Percentiles rank a stretch among this genome's conserved stretches.
phyloP scores from a whole-genome alignment of 2,888 invertebrate genomes.

The Clitarchus hookeri region DNA sequence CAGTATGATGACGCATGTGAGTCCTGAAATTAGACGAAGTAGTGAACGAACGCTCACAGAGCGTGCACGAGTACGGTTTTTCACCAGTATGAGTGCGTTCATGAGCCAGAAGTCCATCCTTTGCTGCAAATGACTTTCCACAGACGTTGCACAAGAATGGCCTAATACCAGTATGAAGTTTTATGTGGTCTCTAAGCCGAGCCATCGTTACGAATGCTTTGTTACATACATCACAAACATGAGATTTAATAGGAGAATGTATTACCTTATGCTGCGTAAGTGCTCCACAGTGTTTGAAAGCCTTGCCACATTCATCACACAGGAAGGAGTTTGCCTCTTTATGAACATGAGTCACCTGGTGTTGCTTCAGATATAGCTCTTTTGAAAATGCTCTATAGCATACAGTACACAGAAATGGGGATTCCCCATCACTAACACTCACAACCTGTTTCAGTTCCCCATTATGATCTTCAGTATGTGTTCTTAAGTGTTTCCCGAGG shows the following conservation, averaged over 20 bases:
- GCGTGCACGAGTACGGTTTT: slow-evolving; percentile 26
- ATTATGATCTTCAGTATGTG: not conserved
- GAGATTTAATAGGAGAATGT: slow-evolving; percentile 21
- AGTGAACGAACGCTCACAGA: slow-evolving; percentile 20
- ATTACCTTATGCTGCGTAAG: slow-evolving; percentile 22
- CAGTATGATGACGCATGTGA: slow-evolving; percentile 28
- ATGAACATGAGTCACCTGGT: slow-evolving; percentile 15
- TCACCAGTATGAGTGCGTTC: slow-evolving; percentile 29
- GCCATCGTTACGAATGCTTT: slow-evolving; percentile 21
- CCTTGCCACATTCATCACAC: slow-evolving; percentile 30
- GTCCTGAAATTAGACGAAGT: slow-evolving; percentile 27
- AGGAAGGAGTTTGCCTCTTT: slow-evolving; percentile 16
- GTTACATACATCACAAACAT: slow-evolving; percentile 20
- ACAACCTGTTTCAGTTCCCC: not conserved
- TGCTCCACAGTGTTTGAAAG: slow-evolving; percentile 16
- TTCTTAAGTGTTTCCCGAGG: slow-evolving; percentile 28
- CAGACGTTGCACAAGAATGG: slow-evolving; percentile 29
- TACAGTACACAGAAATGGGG: not conserved
- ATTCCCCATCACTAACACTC: not conserved
- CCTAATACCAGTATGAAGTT: slow-evolving; percentile 20
- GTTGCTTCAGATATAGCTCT: slow-evolving; percentile 29
- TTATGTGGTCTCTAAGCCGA: slow-evolving; percentile 22
- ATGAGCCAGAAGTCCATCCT: slow-evolving; percentile 27
- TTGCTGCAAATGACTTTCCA: slow-evolving; percentile 27
- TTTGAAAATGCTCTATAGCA: slow-evolving; percentile 27